phyloP scores from a whole-genome alignment of 53 echinoderm and acorn worm species.

The Glandiceps talaboti region DNA sequence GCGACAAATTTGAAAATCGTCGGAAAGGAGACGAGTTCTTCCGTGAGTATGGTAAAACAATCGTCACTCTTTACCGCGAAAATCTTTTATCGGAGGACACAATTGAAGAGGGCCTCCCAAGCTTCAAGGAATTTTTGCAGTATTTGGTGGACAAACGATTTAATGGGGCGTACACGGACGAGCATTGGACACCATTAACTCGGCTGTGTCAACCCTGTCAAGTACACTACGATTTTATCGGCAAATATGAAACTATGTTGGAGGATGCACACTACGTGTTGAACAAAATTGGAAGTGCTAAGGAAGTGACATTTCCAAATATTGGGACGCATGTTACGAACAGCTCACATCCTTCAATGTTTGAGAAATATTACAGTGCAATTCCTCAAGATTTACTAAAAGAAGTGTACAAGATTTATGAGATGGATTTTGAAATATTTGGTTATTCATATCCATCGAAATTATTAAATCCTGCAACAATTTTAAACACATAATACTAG shows the following conservation, averaged over 20 bases:
- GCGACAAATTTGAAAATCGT: background rate
- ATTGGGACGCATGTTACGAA: constrained; percentile 41
- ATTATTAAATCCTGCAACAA: background rate
- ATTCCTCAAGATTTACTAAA: constrained; percentile 27
- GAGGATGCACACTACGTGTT: constrained; percentile 75
- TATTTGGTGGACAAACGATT: constrained; percentile 27
- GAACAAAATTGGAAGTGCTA: constrained; percentile 15
- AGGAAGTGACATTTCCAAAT: constrained; percentile 37
- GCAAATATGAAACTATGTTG: constrained; percentile 55
- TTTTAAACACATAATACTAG: too few species aligned
- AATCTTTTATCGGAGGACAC: background rate
- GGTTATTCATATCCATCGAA: constrained; percentile 42
- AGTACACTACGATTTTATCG: constrained; percentile 73
- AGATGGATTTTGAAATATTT: constrained; percentile 71
- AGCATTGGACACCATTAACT: constrained; percentile 79
- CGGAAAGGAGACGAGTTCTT: background rate
- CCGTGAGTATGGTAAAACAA: background rate
- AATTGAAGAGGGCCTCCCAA: background rate
- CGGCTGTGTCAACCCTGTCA: constrained; percentile 83
- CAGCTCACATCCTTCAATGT: constrained; percentile 35
- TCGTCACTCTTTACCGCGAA: background rate
- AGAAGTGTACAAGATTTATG: constrained; percentile 60
- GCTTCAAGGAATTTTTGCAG: constrained; percentile 33
- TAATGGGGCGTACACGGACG: constrained; percentile 36
- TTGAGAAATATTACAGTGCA: constrained; percentile 39